These are phyloP conservation scores for Aphrophora alni DNA, from an alignment of 2,888 invertebrate genomes.

Conservation along the genomic window DNA sequence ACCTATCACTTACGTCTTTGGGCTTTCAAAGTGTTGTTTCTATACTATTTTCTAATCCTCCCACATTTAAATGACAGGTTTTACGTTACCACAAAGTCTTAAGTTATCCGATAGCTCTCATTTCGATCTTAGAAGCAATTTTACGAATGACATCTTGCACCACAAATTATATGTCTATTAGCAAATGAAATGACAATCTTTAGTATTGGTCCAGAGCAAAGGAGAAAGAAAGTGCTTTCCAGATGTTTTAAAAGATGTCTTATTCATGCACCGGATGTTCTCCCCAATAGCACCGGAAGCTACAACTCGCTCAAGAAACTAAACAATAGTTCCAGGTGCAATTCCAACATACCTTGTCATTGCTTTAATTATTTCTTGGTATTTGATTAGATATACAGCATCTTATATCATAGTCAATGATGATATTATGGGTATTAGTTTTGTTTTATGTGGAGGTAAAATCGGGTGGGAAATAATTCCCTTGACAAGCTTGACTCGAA, in stretches of 20 bases:
- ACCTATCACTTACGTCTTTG: too few species aligned
- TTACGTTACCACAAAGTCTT: not conserved
- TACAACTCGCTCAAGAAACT: not conserved
- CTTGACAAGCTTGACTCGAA: too few species aligned
- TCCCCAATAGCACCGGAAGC: not conserved
- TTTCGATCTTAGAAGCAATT: not conserved
- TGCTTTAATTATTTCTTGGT: not conserved
- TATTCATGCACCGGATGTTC: not conserved
- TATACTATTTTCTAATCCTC: not conserved
- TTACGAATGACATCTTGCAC: not conserved
- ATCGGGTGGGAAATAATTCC: too few species aligned
- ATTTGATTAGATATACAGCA: not conserved
- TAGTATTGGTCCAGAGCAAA: not conserved
- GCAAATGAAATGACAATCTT: not conserved
- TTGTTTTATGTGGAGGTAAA: too few species aligned
- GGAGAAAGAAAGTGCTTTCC: not conserved
- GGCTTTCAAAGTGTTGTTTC: too few species aligned
- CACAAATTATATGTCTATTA: not conserved
- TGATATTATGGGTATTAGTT: too few species aligned
- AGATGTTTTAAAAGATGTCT: not conserved
- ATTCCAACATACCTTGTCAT: not conserved
- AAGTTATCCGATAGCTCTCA: not conserved
- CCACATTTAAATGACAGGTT: not conserved
- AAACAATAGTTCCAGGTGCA: slow-evolving; percentile 1
- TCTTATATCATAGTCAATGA: not conserved